phyloP scores from a whole-genome alignment of 2,797 vertebrate genomes.

The Arvicola amphibius region DNA sequence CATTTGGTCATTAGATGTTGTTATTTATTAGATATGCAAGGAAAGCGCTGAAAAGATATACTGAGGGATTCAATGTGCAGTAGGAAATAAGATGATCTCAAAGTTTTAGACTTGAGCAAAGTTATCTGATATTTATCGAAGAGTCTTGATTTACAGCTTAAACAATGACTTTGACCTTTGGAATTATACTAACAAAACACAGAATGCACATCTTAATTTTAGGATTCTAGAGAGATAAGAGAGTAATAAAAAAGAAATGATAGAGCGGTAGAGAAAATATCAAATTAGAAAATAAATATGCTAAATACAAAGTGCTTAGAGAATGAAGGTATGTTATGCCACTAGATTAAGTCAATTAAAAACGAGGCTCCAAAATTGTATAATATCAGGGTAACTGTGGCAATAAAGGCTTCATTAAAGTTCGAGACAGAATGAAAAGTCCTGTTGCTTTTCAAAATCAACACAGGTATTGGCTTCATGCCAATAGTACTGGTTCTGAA shows the following conservation, averaged over 20 bases:
- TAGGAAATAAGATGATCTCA: neutral
- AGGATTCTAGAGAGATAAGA: constrained; percentile 6
- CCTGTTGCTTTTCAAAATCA: neutral
- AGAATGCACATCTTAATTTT: neutral
- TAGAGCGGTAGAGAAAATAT: neutral
- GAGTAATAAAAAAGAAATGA: neutral
- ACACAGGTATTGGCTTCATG: neutral
- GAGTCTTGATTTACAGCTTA: neutral
- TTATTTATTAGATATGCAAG: constrained; percentile 22
- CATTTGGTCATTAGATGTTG: neutral
- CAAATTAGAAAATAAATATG: neutral
- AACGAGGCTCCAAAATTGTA: neutral
- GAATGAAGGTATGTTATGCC: neutral
- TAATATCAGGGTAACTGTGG: constrained; percentile 17
- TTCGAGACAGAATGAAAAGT: neutral
- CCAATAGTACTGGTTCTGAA: neutral
- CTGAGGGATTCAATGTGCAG: constrained; percentile 26
- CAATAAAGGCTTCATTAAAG: constrained; percentile 1
- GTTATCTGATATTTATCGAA: neutral
- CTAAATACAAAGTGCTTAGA: constrained; percentile 13
- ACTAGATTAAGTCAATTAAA: neutral
- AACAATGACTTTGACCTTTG: neutral
- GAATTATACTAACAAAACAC: neutral
- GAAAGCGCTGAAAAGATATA: constrained; percentile 1
- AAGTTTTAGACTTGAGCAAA: constrained; percentile 39